phyloP scores from a whole-genome alignment of 2,888 invertebrate genomes.

The Chironomus tentans region DNA sequence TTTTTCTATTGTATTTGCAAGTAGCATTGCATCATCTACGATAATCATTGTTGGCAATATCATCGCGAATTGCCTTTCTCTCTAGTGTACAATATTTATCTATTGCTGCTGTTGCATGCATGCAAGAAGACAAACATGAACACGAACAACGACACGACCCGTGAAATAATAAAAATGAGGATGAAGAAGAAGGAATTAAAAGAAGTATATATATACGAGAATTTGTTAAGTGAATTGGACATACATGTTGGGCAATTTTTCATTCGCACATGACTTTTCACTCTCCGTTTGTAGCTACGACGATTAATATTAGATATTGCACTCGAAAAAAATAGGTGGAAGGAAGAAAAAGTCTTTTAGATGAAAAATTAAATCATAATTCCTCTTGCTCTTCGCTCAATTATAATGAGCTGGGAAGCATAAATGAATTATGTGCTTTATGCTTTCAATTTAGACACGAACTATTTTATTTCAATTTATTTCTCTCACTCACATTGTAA shows the following conservation, averaged over 20 bases:
- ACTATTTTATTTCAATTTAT: background rate
- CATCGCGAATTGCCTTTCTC: background rate
- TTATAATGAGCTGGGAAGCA: constrained; percentile 16
- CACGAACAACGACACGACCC: constrained; percentile 2
- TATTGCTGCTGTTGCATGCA: background rate
- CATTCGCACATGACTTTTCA: constrained; percentile 11
- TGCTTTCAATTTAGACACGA: constrained; percentile 16
- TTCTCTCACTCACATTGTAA: background rate
- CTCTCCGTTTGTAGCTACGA: background rate
- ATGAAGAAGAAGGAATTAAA: background rate
- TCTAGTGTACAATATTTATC: background rate
- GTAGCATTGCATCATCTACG: constrained; percentile 5
- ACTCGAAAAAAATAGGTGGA: background rate
- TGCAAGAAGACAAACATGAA: background rate
- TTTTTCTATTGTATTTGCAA: background rate
- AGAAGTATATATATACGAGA: background rate
- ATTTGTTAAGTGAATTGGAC: constrained; percentile 5
- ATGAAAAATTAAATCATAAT: constrained; percentile 11
- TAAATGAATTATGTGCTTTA: constrained; percentile 20
- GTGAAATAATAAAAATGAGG: background rate
- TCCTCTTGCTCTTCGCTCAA: background rate
- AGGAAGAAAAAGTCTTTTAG: background rate
- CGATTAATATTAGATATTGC: background rate
- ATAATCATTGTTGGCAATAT: background rate
- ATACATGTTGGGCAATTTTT: constrained; percentile 15